Evolutionary conservation across 2,888 invertebrate genomes (phyloP), one percentile per base, ranked within the genome.

Genomic region (Galerucella calmariensis): DNA sequence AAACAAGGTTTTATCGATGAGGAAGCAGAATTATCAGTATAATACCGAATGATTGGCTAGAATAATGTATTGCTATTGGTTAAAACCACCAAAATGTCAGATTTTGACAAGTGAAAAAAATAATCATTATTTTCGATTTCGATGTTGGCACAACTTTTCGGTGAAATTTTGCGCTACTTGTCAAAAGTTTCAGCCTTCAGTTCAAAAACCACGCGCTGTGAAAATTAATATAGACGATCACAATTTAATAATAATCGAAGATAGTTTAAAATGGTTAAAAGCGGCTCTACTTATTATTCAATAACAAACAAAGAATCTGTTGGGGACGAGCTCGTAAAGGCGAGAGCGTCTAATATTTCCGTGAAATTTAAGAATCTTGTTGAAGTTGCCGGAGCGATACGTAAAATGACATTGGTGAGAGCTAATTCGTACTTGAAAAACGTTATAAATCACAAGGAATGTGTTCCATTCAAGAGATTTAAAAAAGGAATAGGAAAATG

Each of bases 321-420:
- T 16, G 77, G 77, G 27, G 67, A 46, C 5, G 76, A 77, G 46
- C 51, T 74, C 24, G 73, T 80, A 14, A 94, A 93, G 88, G 93
- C 94, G 56, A 90, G 92, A 81, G 94, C 94, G n/a, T 92, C 93
- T 0, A 94, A 94, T 84, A 89, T 94, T 74, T 89, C 94, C 74
- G 94, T 94, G 76, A 94, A 94, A 84, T 95, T 94, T 86, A 94
- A 95, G 90, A 95, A 95, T 88, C 94, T 95, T 0, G 90, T 93
- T 81, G 95, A 95, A 88, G 92, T 94, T 14, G 94, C 94, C 74
- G 91, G 92, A 83, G 93, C 93, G 46, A 91, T 95, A 79, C 92
- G 93, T 84, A 90, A 90, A 72, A 94, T 95, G 94, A 90, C 93
- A 66, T 87, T 95, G 75, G 89, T 92, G 79, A 89, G 95, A 80